Base-by-base conservation (phyloP, 2,888 invertebrate species). In the Erebia ligea region DNA sequence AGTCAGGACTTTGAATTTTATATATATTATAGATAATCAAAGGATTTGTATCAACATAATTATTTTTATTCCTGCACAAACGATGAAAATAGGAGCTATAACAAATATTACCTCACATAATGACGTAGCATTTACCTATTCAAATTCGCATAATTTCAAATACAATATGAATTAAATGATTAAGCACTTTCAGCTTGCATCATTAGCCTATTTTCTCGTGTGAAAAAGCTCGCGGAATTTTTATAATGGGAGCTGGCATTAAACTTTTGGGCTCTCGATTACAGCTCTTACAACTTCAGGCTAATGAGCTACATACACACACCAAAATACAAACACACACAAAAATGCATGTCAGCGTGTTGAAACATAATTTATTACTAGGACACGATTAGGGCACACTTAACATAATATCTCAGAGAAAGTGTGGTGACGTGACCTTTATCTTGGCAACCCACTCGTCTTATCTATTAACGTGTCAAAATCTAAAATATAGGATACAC, bases 381-480 rank as follows among this genome's bases (percentile, higher is more conserved):
- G 34, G 58, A 2, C 34, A 58, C n/a, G n/a, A n/a, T 72, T 76
- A 78, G 77, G 78, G 70, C 76, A 73, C 57, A 73, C 62, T 74
- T 74, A 77, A 77, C 73, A 76, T 74, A 78, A 80, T 69, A 76
- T 69, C 76, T 59, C 69, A 76, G 82, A 80, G 86, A 88, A 86
- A 86, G 84, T 82, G 81, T 87, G 86, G 84, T 81, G 82, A 79
- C 76, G 73, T 83, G 84, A 87, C 87, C 86, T 87, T 88, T 86
- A 72, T 71, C 69, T 73, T 78, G 78, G 79, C 85, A 86, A 82
- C 86, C 84, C 81, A 86, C 86, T 78, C 80, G 78, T 82, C 81
- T 79, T 76, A 78, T 59, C n/a, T n/a, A n/a, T n/a, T n/a, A n/a
- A n/a, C n/a, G n/a, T n/a, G n/a, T n/a, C n/a, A n/a, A n/a, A n/a